Base-by-base conservation (phyloP, 2,113 vertebrate species). In the Recurvirostra avosetta region DNA sequence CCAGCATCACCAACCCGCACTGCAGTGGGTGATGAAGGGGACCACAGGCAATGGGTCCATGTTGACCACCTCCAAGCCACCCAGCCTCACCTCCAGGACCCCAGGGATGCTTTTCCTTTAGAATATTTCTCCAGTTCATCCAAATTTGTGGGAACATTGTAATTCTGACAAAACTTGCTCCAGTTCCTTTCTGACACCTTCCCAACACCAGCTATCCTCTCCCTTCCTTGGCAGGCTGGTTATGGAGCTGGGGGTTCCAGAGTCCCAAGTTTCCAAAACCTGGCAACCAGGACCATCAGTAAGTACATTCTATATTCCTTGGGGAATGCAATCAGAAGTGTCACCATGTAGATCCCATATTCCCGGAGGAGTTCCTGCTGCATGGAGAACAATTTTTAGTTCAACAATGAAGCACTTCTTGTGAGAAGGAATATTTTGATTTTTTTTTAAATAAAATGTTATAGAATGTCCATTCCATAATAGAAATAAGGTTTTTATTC, bases 1-100 rank as follows among this genome's bases (percentile, higher is more conserved):
- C 45, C 32, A 80, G 32, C 47, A 56, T 25, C 41, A 66, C 34
- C 3, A 2, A 3, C 15, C 21, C 1, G 0, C 0, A 0, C n/a
- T 62, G 7, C 1, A 0, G 11, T 8, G 20, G 5, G 2, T 4
- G 6, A 14, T 50, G 43, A 61, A 56, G 20, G 8, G 14, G 6
- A 36, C 20, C 8, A 22, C 11, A 76, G 53, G 62, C 8, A 4
- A 18, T 65, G 19, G 23, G 8, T 62, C 27, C 12, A 4, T 26
- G 23, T 1, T 6, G 3, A 5, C 7, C 13, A 71, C 4, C 7
- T 21, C 22, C 3, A 8, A 80, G 22, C 10, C 58, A 88, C 40
- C 12, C 41, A 88, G 15, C 36, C 32, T 70, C 49, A n/a, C 29
- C 19, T 76, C 30, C 30, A 30, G 38, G 23, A 30, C 13, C 15